phyloP scores from a whole-genome alignment of 2,888 invertebrate genomes.

The Aphelenchoides bicaudatus region DNA sequence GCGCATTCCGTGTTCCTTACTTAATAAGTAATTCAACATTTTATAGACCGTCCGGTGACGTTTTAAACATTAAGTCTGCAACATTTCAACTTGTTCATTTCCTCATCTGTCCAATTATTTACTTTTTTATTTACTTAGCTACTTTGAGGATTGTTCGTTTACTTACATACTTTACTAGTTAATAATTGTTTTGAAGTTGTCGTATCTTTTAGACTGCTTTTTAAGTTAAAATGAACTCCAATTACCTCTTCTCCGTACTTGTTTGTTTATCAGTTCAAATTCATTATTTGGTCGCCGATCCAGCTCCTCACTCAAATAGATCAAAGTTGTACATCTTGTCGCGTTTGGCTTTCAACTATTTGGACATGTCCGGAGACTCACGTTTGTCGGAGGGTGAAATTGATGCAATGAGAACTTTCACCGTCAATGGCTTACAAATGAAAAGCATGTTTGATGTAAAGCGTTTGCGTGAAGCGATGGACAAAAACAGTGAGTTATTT shows the following conservation, averaged over 20 bases:
- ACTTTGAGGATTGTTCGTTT: no score
- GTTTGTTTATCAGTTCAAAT: neutral
- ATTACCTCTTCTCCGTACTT: neutral
- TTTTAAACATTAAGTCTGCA: no score
- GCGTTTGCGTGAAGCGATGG: neutral
- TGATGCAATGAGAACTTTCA: neutral
- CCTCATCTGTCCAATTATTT: no score
- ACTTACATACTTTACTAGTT: no score
- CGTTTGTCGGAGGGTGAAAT: neutral
- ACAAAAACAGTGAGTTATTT: conserved; percentile 1
- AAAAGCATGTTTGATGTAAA: neutral
- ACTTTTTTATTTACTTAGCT: no score
- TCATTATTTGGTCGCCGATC: neutral
- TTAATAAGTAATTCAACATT: no score
- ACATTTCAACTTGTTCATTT: no score
- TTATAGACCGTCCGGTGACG: no score
- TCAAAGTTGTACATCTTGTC: conserved; percentile 2
- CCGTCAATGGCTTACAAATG: conserved; percentile 12
- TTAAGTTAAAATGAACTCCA: neutral
- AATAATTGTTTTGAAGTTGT: no score
- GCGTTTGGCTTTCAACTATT: conserved; percentile 5
- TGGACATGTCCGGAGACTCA: neutral
- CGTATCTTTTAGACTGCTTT: no score
- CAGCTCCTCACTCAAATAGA: neutral
- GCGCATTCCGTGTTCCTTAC: no score